Conservation (phyloP, 1,140 invertebrate species). For the Tetragonula clypearis region DNA sequence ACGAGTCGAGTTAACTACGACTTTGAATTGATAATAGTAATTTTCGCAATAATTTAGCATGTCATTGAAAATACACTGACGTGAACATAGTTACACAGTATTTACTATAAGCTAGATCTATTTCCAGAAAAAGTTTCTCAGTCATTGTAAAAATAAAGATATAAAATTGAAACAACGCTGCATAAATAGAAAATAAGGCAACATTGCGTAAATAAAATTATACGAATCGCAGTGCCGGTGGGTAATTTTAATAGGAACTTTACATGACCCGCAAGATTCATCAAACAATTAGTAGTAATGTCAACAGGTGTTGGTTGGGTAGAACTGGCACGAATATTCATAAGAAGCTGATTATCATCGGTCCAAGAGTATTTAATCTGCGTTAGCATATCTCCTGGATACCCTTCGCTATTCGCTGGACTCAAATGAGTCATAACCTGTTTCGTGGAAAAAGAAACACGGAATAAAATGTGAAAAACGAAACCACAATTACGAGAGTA, state of each 20-base stretch:
- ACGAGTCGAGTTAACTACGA: no score
- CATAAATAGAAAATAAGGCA: neutral
- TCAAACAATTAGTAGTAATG: constrained; percentile 86
- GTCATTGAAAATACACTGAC: no score
- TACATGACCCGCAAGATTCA: constrained; percentile 87
- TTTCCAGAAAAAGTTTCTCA: neutral
- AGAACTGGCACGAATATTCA: constrained; percentile 84
- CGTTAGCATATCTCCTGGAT: constrained; percentile 82
- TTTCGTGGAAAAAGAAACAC: neutral
- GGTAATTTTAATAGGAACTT: constrained; percentile 28
- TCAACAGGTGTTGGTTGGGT: constrained; percentile 84
- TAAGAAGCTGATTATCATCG: constrained; percentile 83
- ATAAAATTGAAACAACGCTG: neutral
- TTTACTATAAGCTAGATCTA: neutral
- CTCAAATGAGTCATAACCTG: constrained; percentile 81
- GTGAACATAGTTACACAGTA: neutral
- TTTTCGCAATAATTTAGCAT: no score
- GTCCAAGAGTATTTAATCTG: constrained; percentile 84
- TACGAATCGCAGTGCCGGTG: neutral
- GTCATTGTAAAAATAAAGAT: neutral
- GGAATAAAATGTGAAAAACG: neutral
- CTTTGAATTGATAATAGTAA: no score
- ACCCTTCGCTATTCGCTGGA: constrained; percentile 83
- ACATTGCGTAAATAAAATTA: neutral
- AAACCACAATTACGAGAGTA: neutral